Evolutionary conservation across 2,797 vertebrate genomes (phyloP).

Genomic region (Vireo griseus): DNA sequence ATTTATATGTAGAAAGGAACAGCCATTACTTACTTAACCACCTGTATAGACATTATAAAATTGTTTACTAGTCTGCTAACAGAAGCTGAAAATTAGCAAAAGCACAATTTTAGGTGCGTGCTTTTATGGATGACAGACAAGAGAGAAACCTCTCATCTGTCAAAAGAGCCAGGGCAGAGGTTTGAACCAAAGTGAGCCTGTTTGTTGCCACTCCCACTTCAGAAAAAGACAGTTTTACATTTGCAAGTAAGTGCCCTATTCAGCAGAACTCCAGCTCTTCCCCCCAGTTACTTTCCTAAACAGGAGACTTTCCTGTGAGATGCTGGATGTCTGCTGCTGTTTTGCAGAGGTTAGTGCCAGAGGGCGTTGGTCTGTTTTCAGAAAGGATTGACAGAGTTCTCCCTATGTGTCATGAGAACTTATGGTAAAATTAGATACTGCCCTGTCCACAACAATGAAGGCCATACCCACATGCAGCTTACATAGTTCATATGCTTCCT

Average conservation of each 20-base stretch:
- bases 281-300: not conserved
- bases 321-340: not conserved
- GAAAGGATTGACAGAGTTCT: not conserved
- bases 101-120: not conserved
- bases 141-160: not conserved
- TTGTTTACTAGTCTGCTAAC: not conserved
- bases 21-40: not conserved
- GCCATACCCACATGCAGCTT: not conserved
- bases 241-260: not conserved
- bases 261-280: not conserved
- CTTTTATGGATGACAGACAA: not conserved
- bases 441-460: conserved; percentile 46
- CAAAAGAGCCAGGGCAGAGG: not conserved
- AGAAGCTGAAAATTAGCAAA: not conserved
- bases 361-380: conserved; percentile 31
- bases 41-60: not conserved
- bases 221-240: not conserved
- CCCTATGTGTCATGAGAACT: conserved; percentile 7
- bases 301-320: not conserved
- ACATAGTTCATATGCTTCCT: not conserved
- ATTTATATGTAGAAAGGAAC: not conserved
- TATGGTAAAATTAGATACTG: conserved; percentile 39
- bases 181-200: not conserved
- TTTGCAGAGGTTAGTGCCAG: not conserved
- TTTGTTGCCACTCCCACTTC: not conserved